Evolutionary conservation across 2,888 invertebrate species (phyloP).

Genomic region (Agonopterix alstromeriana): DNA sequence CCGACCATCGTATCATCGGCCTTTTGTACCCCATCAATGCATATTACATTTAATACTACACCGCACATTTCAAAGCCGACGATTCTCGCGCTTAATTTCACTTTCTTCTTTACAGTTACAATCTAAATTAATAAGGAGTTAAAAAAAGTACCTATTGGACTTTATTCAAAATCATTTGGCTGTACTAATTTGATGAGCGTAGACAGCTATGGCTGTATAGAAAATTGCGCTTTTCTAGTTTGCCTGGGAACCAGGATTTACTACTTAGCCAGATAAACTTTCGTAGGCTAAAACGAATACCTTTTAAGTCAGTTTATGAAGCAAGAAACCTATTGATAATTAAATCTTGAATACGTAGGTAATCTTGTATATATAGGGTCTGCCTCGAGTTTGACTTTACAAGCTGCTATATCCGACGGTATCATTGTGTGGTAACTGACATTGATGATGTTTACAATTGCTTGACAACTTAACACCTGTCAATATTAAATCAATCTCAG

Average conservation of each 20-base stretch:
- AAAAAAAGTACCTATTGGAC: constrained; percentile 8
- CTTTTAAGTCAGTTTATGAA: too few species aligned
- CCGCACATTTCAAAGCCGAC: constrained; percentile 13
- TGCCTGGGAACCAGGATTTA: constrained; percentile 4
- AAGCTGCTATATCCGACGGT: not conserved
- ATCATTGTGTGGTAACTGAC: not conserved
- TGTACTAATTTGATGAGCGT: constrained; percentile 8
- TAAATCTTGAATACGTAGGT: too few species aligned
- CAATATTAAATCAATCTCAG: too few species aligned
- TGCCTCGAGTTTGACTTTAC: too few species aligned
- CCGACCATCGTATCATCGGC: constrained; percentile 3
- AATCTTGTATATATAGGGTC: too few species aligned
- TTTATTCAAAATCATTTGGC: constrained; percentile 9
- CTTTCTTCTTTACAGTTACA: constrained; percentile 18
- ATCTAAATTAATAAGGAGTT: constrained; percentile 14
- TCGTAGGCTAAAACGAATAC: too few species aligned
- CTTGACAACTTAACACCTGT: not conserved
- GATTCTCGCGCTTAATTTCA: constrained; percentile 13
- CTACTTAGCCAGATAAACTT: too few species aligned
- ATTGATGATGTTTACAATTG: not conserved
- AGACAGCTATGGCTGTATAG: not conserved
- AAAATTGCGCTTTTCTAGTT: constrained; percentile 5
- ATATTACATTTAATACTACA: not conserved
- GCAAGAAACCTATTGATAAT: too few species aligned
- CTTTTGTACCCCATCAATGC: constrained; percentile 3